Conservation (phyloP, 2,888 invertebrate species). For the Caenorhabditis becei region DNA sequence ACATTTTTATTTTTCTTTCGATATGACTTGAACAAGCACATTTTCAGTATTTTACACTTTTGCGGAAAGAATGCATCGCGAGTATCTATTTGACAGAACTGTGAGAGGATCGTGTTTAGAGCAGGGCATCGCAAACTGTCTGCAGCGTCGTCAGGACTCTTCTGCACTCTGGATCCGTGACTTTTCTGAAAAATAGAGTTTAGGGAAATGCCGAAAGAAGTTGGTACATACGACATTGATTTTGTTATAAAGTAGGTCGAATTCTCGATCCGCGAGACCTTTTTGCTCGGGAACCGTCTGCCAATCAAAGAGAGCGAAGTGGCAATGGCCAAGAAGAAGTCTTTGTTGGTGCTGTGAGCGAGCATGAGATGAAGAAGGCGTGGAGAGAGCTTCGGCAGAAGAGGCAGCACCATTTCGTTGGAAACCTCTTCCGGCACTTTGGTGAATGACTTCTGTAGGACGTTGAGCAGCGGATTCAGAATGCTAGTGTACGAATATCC, state of each 20-base stretch:
- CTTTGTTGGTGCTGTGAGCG: neutral
- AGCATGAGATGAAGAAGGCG: slow-evolving; percentile 27
- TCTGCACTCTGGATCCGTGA: slow-evolving; percentile 11
- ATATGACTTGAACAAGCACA: slow-evolving; percentile 5
- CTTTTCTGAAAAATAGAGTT: slow-evolving; percentile 12
- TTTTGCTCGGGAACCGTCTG: slow-evolving; percentile 20
- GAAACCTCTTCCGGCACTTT: slow-evolving; percentile 14
- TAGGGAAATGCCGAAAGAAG: neutral
- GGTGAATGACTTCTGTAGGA: slow-evolving; percentile 14
- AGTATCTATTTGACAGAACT: neutral
- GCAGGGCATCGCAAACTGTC: slow-evolving; percentile 5
- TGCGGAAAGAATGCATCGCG: neutral
- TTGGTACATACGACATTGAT: slow-evolving; percentile 15
- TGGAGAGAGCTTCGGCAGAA: slow-evolving; percentile 24
- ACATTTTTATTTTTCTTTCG: neutral
- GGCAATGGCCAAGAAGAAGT: slow-evolving; percentile 19
- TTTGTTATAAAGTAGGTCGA: neutral
- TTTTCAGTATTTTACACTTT: slow-evolving; percentile 2
- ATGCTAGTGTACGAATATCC: slow-evolving; percentile 31
- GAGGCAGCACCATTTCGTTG: slow-evolving; percentile 10
- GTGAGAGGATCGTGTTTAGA: neutral
- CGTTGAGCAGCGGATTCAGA: slow-evolving; percentile 20
- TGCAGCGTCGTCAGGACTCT: slow-evolving; percentile 7
- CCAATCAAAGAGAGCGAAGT: slow-evolving; percentile 20
- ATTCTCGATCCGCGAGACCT: neutral